phyloP scores from a whole-genome alignment of 2,888 invertebrate genomes.

The Pyralis farinalis region DNA sequence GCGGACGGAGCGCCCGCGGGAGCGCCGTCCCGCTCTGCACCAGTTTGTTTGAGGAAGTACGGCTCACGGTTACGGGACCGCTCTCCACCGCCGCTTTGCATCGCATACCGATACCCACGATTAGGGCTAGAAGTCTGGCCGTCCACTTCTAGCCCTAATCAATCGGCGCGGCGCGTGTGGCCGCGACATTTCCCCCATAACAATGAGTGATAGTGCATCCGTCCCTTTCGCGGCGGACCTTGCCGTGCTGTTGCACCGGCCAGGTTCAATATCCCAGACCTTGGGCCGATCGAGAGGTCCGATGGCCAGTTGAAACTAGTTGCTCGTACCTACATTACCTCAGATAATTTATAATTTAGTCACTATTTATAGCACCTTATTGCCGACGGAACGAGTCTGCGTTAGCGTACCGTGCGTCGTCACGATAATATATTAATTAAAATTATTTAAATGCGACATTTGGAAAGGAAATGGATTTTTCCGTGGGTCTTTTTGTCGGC shows the following conservation, averaged over 20 bases:
- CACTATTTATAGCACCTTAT: constrained; percentile 55
- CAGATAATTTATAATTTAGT: constrained; percentile 57
- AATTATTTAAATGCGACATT: constrained; percentile 18
- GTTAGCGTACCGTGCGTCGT: constrained; percentile 13
- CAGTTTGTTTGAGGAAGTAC: constrained; percentile 65
- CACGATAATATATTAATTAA: constrained; percentile 14
- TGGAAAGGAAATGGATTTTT: constrained; percentile 49
- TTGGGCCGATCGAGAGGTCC: constrained; percentile 69
- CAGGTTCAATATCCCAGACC: constrained; percentile 80
- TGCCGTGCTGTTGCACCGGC: constrained; percentile 67
- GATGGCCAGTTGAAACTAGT: constrained; percentile 66
- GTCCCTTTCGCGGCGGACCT: constrained; percentile 70
- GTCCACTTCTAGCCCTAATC: constrained; percentile 48
- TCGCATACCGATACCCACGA: constrained; percentile 49
- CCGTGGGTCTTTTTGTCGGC: constrained; percentile 50
- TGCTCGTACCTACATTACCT: constrained; percentile 56
- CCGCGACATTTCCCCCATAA: constrained; percentile 73
- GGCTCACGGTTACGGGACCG: constrained; percentile 55
- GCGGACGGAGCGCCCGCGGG: background rate
- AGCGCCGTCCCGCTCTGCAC: constrained; percentile 28
- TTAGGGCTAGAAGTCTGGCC: constrained; percentile 43
- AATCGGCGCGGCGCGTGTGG: constrained; percentile 57
- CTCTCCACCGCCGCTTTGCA: constrained; percentile 53
- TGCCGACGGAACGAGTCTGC: constrained; percentile 35
- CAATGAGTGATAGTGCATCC: constrained; percentile 75